A percentile compares a stretch with the other conserved stretches of the same genome.
phyloP scores from a whole-genome alignment of 2,797 vertebrate genomes.

The Gadopsis bispinosus region DNA sequence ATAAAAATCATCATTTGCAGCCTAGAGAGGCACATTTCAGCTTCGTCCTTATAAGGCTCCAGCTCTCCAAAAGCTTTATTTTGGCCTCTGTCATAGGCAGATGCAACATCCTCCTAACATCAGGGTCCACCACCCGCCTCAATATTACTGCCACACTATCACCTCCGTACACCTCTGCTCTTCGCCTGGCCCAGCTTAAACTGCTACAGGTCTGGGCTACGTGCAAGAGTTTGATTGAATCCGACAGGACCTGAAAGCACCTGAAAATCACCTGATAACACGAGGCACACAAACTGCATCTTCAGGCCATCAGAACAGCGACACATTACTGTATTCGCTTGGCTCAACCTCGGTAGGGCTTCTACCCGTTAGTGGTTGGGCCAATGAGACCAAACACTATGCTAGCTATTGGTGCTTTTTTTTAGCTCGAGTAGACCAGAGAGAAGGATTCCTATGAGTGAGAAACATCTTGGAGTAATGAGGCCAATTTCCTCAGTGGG shows the following conservation, averaged over 20 bases:
- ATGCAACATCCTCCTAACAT: neutral
- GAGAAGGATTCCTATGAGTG: neutral
- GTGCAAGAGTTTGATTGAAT: conserved; percentile 27
- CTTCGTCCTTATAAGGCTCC: neutral
- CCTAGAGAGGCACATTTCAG: neutral
- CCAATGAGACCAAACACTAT: neutral
- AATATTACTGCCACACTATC: neutral
- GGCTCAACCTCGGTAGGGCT: conserved; percentile 16
- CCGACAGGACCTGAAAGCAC: conserved; percentile 5
- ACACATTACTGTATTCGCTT: conserved; percentile 12
- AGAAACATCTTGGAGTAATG: neutral
- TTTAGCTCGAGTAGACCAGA: neutral
- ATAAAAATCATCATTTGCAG: neutral
- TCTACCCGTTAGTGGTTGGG: conserved; percentile 2
- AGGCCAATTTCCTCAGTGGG: conserved; percentile 1
- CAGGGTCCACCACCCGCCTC: neutral
- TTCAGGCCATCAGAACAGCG: conserved; percentile 13
- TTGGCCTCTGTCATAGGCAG: neutral
- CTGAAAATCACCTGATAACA: conserved; percentile 31
- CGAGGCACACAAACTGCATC: conserved; percentile 6
- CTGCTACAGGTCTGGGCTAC: neutral
- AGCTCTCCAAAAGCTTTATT: neutral
- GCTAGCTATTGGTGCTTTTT: neutral
- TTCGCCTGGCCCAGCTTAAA: neutral
- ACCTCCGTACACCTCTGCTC: neutral